A percentile compares a stretch with the other conserved stretches of the same genome.
phyloP scores from a whole-genome alignment of 2,888 invertebrate genomes.

The Escarpia spicata region DNA sequence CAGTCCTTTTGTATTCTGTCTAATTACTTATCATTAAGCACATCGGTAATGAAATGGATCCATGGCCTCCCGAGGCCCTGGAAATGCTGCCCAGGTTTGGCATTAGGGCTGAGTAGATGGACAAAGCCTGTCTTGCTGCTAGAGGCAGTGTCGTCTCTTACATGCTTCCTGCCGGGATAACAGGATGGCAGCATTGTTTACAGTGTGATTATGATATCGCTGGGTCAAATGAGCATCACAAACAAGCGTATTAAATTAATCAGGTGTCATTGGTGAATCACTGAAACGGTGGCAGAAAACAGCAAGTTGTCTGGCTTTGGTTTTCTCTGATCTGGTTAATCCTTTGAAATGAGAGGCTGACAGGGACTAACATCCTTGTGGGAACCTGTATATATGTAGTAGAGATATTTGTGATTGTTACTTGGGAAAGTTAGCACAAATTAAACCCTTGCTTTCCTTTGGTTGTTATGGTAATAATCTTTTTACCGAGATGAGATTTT shows the following conservation, averaged over 20 bases:
- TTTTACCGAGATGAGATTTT: too few relatives aligned
- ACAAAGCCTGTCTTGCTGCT: not conserved
- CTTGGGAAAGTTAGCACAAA: too few relatives aligned
- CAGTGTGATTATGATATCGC: not conserved
- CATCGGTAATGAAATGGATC: slow-evolving; percentile 6
- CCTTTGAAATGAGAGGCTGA: not conserved
- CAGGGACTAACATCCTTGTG: not conserved
- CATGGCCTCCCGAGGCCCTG: not conserved
- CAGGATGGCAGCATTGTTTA: not conserved
- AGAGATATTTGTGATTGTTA: too few relatives aligned
- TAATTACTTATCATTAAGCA: slow-evolving; percentile 16
- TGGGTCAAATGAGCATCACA: not conserved
- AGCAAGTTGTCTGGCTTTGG: not conserved
- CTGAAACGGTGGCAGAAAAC: not conserved
- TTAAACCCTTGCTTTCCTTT: too few relatives aligned
- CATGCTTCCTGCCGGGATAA: not conserved
- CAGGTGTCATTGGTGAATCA: not conserved
- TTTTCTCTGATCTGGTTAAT: not conserved
- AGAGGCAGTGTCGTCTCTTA: not conserved
- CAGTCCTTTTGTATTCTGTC: not conserved
- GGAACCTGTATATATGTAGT: not conserved
- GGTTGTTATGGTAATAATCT: too few relatives aligned
- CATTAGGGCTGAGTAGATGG: slow-evolving; percentile 10
- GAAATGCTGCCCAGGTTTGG: not conserved
- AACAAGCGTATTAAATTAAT: not conserved